Evolutionary conservation across 2,113 vertebrate genomes (phyloP).

Genomic region (Brienomyrus brachyistius): DNA sequence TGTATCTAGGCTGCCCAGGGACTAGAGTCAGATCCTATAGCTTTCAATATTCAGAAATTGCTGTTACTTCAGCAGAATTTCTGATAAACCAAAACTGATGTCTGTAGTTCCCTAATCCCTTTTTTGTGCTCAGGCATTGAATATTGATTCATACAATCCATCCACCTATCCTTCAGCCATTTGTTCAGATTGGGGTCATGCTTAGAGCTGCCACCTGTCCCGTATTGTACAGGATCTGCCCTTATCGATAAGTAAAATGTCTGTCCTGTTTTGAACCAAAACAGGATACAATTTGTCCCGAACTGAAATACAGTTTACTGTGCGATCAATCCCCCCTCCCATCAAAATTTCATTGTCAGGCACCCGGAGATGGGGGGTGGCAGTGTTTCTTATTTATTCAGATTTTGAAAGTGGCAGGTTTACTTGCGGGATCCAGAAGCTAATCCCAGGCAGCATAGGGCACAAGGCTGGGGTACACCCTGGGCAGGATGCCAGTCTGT

Average conservation of each 20-base stretch:
- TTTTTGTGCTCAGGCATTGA: neutral
- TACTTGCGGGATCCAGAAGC: neutral
- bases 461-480: too few species aligned
- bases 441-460: neutral
- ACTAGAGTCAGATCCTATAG: neutral
- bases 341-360: neutral
- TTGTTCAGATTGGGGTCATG: neutral
- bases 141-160: neutral
- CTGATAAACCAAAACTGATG: neutral
- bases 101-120: neutral
- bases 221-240: neutral
- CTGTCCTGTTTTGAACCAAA: too few species aligned
- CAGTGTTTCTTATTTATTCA: neutral
- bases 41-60: neutral
- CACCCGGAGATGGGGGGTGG: neutral
- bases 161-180: neutral
- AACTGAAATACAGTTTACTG: neutral
- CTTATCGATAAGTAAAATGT: neutral
- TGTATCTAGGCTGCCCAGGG: neutral
- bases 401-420: neutral
- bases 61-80: neutral
- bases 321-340: neutral
- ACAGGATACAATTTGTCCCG: neutral
- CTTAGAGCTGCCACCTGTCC: neutral
- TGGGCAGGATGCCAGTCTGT: too few species aligned